These are phyloP conservation scores for Parapsyche elsis DNA, from an alignment of 1,140 invertebrate genomes.

Conservation along the genomic window DNA sequence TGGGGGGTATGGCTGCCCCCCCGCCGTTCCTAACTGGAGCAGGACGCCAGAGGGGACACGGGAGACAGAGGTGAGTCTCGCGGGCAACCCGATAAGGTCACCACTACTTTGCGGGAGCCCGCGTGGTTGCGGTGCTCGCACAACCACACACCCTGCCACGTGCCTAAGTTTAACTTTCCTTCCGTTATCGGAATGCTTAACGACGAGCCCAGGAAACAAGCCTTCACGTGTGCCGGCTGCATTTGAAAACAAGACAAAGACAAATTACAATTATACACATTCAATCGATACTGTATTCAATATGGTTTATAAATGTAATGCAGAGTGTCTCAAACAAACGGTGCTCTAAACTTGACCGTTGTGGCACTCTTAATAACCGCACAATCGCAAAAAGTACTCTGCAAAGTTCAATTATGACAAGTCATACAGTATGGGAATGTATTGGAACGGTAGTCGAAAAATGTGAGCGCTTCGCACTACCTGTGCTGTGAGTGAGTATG, in stretches of 20 bases:
- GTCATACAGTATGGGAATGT: too few species aligned
- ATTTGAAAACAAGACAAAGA: slow-evolving; percentile 34
- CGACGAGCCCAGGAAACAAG: slow-evolving; percentile 94
- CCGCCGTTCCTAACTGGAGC: slow-evolving; percentile 83
- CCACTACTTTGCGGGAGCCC: slow-evolving; percentile 90
- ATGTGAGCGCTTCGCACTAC: too few species aligned
- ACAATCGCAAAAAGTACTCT: too few species aligned
- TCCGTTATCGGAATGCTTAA: slow-evolving; percentile 96
- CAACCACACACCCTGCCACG: slow-evolving; percentile 98
- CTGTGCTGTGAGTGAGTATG: too few species aligned
- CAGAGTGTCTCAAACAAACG: too few species aligned
- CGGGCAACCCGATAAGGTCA: slow-evolving; percentile 90
- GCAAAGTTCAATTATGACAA: too few species aligned
- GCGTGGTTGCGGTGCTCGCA: slow-evolving; percentile 97
- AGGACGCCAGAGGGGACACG: slow-evolving; percentile 86
- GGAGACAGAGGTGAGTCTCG: slow-evolving; percentile 85
- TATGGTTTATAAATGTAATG: too few species aligned
- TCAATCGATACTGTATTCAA: too few species aligned
- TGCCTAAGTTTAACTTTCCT: slow-evolving; percentile 93
- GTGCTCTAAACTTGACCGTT: too few species aligned
- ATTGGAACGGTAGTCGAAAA: too few species aligned
- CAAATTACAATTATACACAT: not conserved
- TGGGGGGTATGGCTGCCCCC: slow-evolving; percentile 67
- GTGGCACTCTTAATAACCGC: too few species aligned
- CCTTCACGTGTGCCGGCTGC: slow-evolving; percentile 97